Base-by-base conservation (phyloP, 2,888 invertebrate genomes). In the Acanthosoma haemorrhoidale region DNA sequence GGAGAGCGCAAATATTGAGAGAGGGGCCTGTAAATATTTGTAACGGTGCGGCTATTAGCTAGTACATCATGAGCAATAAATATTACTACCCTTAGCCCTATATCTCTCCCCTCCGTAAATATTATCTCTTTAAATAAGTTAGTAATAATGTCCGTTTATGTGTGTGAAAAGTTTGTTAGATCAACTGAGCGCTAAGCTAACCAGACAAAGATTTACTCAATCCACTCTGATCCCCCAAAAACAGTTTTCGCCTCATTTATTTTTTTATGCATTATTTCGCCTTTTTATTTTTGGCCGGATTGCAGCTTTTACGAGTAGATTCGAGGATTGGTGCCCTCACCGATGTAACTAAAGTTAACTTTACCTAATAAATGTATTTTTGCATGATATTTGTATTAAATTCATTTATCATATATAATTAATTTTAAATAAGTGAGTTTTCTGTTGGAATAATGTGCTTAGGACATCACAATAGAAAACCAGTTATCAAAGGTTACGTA, bases 131-230 rank as follows among this genome's bases (percentile, higher is more conserved):
- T 51, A 51, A 51, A 51, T 51, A 51, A 51, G 25, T 51, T 51
- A 51, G 51, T 51, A 51, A 51, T 51, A 51, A 51, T 51, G 51
- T 25, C n/a, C 9, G 51, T 51, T 21, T 25, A n/a, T 43, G 21
- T 21, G 51, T 43, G 51, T 51, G 51, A 51, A 51, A 51, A 51
- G 51, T 51, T 51, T 51, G 51, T 51, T 25, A 51, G 25, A 25
- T 51, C 51, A 51, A 51, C 51, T 21, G 51, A 4, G 1, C 13
- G 51, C 21, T 51, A 25, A 51, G 25, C 51, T 25, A 51, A 51
- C 21, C 21, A 51, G 51, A n/a, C 25, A 25, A 51, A 51, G 25
- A 51, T 25, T 51, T 51, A 51, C 51, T 51, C 25, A 25, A 51
- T 51, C 51, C 51, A 25, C 25, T 25, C 25, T 13, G 25, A 25